Evolutionary conservation across 1,140 invertebrate genomes (phyloP).

Genomic region (Pararge aegeria): DNA sequence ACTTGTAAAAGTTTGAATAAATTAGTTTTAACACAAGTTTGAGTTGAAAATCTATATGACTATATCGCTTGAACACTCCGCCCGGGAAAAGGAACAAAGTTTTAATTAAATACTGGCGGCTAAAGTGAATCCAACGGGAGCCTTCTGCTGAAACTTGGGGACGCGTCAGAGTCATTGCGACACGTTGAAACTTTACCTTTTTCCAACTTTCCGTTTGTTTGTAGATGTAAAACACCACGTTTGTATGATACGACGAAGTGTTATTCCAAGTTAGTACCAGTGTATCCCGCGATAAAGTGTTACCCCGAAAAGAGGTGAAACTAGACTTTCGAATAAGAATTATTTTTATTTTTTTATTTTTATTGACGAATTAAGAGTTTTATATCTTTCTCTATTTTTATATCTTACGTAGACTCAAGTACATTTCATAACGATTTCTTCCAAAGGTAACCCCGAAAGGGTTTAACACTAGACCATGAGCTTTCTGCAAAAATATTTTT

Average conservation of each 20-base stretch:
- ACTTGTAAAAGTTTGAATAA: neutral
- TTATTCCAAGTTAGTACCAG: neutral
- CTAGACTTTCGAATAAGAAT: too few relatives aligned
- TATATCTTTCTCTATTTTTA: too few relatives aligned
- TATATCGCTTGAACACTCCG: neutral
- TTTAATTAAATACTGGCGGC: constrained; percentile 13
- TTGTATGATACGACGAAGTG: neutral
- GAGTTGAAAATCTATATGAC: neutral
- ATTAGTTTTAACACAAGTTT: neutral
- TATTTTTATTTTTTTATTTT: too few relatives aligned
- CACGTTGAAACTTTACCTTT: constrained; percentile 12
- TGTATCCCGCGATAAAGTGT: too few relatives aligned
- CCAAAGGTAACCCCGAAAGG: too few relatives aligned
- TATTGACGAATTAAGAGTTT: too few relatives aligned
- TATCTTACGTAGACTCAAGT: too few relatives aligned
- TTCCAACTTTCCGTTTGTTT: constrained; percentile 18
- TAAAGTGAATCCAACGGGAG: constrained; percentile 5
- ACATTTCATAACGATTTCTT: too few relatives aligned
- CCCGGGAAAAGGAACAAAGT: constrained; percentile 1
- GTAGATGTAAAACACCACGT: neutral
- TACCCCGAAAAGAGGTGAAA: too few relatives aligned
- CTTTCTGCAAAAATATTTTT: too few relatives aligned
- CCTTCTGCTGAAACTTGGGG: constrained; percentile 11
- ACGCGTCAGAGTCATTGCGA: constrained; percentile 10
- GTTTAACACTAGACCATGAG: too few relatives aligned